Conservation (phyloP, 2,888 invertebrate genomes). For the Lasioglossum pauxillum region DNA sequence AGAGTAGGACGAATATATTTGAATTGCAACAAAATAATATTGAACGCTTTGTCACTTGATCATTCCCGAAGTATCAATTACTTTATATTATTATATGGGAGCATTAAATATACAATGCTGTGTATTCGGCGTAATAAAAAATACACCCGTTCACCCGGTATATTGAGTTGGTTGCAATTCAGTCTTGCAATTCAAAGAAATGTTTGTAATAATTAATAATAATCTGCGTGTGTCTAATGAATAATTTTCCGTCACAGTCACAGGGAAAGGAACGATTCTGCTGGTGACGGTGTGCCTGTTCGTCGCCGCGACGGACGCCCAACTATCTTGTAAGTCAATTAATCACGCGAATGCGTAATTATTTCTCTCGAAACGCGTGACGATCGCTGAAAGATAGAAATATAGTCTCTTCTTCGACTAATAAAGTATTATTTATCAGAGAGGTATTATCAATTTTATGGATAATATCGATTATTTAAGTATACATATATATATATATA, state of each 20-base stretch:
- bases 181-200: not conserved
- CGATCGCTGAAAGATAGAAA: not conserved
- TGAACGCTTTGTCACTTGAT: not conserved
- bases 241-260: slow-evolving; percentile 28
- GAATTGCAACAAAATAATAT: too few species aligned
- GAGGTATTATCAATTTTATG: not conserved
- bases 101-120: too few species aligned
- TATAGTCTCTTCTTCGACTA: not conserved
- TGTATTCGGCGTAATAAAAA: too few species aligned
- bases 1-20: not conserved
- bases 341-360: not conserved
- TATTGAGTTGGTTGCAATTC: not conserved
- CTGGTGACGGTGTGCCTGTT: slow-evolving; percentile 29
- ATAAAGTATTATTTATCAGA: not conserved
- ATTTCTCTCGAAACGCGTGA: not conserved
- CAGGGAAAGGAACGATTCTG: slow-evolving; percentile 35
- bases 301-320: slow-evolving; percentile 38
- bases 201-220: not conserved
- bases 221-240: not conserved
- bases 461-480: too few species aligned
- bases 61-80: not conserved
- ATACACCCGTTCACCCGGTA: not conserved
- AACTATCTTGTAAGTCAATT: slow-evolving; percentile 65
- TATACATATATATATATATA: too few species aligned
- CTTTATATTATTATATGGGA: too few species aligned